Evolutionary conservation across 1,140 invertebrate species (phyloP).

Genomic region (Akabosia matsudoensis): DNA sequence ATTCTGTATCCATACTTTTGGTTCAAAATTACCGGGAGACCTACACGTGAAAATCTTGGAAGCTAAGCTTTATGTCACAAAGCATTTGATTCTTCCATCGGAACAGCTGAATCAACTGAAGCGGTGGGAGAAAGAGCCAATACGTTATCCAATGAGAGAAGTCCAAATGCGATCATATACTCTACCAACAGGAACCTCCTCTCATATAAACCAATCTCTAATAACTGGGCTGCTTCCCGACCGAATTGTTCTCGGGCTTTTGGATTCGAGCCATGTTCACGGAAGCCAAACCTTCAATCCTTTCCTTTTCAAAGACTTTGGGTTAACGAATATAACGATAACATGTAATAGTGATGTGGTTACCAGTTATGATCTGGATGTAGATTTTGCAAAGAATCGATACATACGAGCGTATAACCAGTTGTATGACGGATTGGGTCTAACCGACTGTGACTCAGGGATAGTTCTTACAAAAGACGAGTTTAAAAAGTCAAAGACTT

Average conservation of each 20-base stretch:
- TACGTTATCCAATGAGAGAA: constrained; percentile 29
- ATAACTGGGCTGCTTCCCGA: constrained; percentile 39
- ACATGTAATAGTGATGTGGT: constrained; percentile 29
- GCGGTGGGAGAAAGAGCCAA: constrained; percentile 9
- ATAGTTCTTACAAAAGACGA: constrained; percentile 26
- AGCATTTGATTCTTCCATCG: constrained; percentile 18
- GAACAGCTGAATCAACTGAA: constrained; percentile 31
- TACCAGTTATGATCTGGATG: not conserved
- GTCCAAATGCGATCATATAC: constrained; percentile 38
- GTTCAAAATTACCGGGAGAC: not conserved
- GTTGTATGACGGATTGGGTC: constrained; percentile 29
- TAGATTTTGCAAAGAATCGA: constrained; percentile 3
- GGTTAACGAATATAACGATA: constrained; percentile 25
- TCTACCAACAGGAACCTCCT: constrained; percentile 31
- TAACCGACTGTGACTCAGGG: constrained; percentile 16
- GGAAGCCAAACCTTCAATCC: constrained; percentile 35
- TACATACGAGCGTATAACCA: constrained; percentile 22
- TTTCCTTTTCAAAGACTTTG: constrained; percentile 33
- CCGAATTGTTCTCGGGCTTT: constrained; percentile 29
- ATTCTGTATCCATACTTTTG: constrained; percentile 25
- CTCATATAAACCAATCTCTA: constrained; percentile 41
- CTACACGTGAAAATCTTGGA: constrained; percentile 33
- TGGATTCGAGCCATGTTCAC: constrained; percentile 32
- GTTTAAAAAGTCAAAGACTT: constrained; percentile 20
- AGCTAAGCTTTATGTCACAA: constrained; percentile 34